Conservation (phyloP, 2,113 vertebrate species). For the Planiliza haematocheilus region DNA sequence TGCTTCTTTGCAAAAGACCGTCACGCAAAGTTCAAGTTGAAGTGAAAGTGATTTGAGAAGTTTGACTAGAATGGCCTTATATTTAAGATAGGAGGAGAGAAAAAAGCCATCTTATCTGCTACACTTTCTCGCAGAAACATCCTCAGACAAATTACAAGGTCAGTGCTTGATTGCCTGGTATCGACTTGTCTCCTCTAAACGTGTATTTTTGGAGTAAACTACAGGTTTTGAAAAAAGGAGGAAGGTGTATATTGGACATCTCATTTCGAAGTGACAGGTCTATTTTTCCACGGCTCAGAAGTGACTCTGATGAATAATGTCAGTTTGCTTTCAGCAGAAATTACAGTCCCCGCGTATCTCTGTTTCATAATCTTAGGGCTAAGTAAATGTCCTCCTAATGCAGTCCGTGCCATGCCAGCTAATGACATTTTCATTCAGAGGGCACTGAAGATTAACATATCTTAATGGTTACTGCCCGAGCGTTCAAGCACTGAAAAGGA, state of each 20-base stretch:
- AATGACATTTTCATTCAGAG: slow-evolving; percentile 24
- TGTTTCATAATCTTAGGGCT: slow-evolving; percentile 10
- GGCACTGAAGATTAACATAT: slow-evolving; percentile 15
- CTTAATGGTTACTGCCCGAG: background rate
- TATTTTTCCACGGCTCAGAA: background rate
- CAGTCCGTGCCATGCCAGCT: background rate
- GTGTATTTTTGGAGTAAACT: slow-evolving; percentile 13
- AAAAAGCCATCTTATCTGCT: background rate
- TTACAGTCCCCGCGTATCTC: background rate
- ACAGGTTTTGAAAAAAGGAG: background rate
- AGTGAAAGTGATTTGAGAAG: slow-evolving; percentile 3
- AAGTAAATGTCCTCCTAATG: background rate
- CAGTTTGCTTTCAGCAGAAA: slow-evolving; percentile 6
- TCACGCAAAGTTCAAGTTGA: background rate
- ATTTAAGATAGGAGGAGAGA: background rate
- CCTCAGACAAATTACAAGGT: slow-evolving; percentile 21
- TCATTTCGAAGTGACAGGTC: slow-evolving; percentile 5
- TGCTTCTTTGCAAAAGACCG: background rate
- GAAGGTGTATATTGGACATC: background rate
- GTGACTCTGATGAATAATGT: background rate
- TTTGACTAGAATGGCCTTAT: background rate
- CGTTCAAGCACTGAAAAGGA: background rate
- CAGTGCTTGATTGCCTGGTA: slow-evolving; percentile 7
- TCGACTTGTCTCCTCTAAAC: slow-evolving; percentile 38
- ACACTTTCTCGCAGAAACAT: slow-evolving; percentile 7